A percentile compares a stretch with the other conserved stretches of the same genome.
phyloP scores from a whole-genome alignment of 2,797 vertebrate species.

The Clamator glandarius region DNA sequence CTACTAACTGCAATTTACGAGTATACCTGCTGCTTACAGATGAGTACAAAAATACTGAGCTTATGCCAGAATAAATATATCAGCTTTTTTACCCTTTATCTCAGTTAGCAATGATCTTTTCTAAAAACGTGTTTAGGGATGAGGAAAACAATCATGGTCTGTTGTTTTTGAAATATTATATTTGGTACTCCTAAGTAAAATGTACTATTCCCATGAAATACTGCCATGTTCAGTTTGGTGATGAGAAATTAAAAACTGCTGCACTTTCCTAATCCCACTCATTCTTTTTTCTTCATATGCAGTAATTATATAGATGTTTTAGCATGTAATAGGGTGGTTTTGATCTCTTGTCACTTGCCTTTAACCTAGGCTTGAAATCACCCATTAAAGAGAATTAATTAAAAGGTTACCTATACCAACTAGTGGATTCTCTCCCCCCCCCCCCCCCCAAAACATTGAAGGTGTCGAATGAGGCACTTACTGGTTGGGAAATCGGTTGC shows the following conservation, averaged over 20 bases:
- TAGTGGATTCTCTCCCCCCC: background rate
- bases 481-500: background rate
- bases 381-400: conserved; percentile 19
- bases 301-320: conserved; percentile 14
- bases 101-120: conserved; percentile 53
- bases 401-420: background rate
- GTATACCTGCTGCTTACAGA: conserved; percentile 24
- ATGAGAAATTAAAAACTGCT: conserved; percentile 50
- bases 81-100: conserved; percentile 54
- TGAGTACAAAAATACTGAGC: conserved; percentile 40
- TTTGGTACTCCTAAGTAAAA: conserved; percentile 38
- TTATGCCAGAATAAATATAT: conserved; percentile 67
- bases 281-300: conserved; percentile 21
- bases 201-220: conserved; percentile 65
- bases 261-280: conserved; percentile 43
- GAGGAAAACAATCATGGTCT: conserved; percentile 70
- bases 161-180: conserved; percentile 69
- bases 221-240: conserved; percentile 38
- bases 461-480: background rate
- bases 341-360: conserved; percentile 20
- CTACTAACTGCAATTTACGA: background rate
- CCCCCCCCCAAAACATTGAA: background rate
- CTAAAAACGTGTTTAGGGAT: conserved; percentile 61
- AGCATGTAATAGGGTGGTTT: conserved; percentile 43
- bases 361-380: conserved; percentile 53